Percentiles rank a stretch among this genome's conserved stretches.
Conservation (phyloP, 2,113 vertebrate species). For the Engystomops pustulosus region DNA sequence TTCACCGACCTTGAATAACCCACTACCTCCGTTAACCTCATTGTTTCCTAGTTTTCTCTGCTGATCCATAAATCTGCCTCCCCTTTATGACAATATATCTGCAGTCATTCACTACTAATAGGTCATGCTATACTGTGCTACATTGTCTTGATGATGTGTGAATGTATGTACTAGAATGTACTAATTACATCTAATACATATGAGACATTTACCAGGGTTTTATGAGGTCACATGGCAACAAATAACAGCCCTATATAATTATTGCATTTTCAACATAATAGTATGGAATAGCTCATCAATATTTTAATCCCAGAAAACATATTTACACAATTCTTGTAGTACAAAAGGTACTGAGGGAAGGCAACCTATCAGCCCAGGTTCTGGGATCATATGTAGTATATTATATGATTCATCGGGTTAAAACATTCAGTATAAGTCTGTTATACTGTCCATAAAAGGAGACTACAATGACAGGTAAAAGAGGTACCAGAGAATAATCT, state of each 20-base stretch:
- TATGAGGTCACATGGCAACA: background rate
- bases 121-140: background rate
- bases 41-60: background rate
- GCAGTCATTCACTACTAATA: background rate
- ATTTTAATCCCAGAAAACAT: too few relatives aligned
- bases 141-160: background rate
- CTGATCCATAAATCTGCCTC: background rate
- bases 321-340: too few relatives aligned
- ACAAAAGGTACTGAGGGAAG: too few relatives aligned
- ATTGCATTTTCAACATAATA: too few relatives aligned
- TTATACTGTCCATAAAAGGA: too few relatives aligned
- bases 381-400: too few relatives aligned
- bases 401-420: too few relatives aligned
- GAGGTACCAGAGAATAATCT: too few relatives aligned
- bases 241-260: background rate
- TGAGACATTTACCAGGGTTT: background rate
- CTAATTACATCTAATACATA: background rate
- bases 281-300: too few relatives aligned
- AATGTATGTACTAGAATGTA: background rate
- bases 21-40: background rate
- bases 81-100: background rate
- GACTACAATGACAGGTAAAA: too few relatives aligned
- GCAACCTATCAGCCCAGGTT: too few relatives aligned
- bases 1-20: conserved; percentile 7
- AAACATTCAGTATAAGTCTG: too few relatives aligned